These are phyloP conservation scores for Centruroides sculpturatus DNA, from an alignment of 1,140 invertebrate genomes.

Conservation along the genomic window DNA sequence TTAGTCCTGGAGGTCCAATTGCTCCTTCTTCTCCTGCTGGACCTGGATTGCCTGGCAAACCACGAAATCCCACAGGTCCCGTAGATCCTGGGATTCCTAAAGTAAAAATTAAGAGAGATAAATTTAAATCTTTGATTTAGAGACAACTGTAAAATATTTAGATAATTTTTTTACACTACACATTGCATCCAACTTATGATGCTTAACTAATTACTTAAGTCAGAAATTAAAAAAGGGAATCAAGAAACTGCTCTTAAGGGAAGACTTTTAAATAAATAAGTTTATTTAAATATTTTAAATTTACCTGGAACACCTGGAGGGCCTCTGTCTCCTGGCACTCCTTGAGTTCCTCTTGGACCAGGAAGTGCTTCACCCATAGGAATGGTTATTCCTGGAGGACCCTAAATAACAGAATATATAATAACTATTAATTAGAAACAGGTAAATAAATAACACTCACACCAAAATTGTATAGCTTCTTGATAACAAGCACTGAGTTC, in stretches of 20 bases:
- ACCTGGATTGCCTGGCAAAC: slow-evolving; percentile 10
- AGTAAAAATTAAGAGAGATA: neutral
- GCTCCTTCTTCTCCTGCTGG: slow-evolving; percentile 36
- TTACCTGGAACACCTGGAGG: slow-evolving; percentile 9
- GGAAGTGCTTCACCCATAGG: slow-evolving; percentile 39
- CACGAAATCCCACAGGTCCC: slow-evolving; percentile 13
- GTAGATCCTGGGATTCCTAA: slow-evolving; percentile 11
- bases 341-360: slow-evolving; percentile 48
- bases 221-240: too few species aligned
- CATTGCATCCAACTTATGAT: too few species aligned
- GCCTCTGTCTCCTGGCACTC: slow-evolving; percentile 32
- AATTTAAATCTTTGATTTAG: too few species aligned
- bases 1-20: slow-evolving; percentile 40
- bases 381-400: slow-evolving; percentile 13
- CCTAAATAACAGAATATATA: neutral
- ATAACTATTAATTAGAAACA: too few species aligned
- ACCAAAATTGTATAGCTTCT: too few species aligned
- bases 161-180: too few species aligned
- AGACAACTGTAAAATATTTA: too few species aligned
- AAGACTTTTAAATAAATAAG: too few species aligned
- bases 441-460: too few species aligned
- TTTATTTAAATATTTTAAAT: neutral
- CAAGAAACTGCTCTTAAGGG: too few species aligned
- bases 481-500: too few species aligned
- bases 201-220: too few species aligned